Conservation (phyloP, 2,113 vertebrate genomes). For the Stigmatopora nigra region DNA sequence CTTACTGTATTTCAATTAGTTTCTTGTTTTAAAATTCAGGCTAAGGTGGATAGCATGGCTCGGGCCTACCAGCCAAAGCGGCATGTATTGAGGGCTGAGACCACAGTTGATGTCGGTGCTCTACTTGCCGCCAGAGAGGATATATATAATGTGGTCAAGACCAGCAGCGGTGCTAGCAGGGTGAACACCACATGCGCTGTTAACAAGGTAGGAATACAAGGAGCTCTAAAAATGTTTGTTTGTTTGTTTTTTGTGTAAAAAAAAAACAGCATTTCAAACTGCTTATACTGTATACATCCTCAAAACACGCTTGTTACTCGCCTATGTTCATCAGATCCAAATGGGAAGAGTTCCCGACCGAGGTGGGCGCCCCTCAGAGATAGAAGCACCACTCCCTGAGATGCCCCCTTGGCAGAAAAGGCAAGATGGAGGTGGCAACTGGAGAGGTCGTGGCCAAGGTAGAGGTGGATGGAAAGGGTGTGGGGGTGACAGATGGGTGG, state of each 20-base stretch:
- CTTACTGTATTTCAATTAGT: background rate
- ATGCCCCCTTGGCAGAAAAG: constrained; percentile 94
- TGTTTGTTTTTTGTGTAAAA: too few relatives aligned
- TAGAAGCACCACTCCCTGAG: constrained; percentile 84
- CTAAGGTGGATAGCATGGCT: constrained; percentile 87
- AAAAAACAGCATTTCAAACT: background rate
- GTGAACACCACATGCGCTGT: constrained; percentile 82
- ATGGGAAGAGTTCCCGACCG: constrained; percentile 96
- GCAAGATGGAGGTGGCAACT: constrained; percentile 70
- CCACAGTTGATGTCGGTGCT: constrained; percentile 72
- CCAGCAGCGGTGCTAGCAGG: constrained; percentile 83
- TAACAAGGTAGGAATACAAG: constrained; percentile 76
- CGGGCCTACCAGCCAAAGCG: constrained; percentile 86
- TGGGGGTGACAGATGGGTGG: constrained; percentile 29
- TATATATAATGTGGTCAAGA: constrained; percentile 84
- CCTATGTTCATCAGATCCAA: constrained; percentile 69
- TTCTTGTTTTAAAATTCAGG: constrained; percentile 37
- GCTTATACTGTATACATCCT: background rate
- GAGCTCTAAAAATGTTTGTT: too few relatives aligned
- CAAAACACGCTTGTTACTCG: background rate
- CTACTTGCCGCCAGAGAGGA: constrained; percentile 90
- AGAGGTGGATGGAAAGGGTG: constrained; percentile 38
- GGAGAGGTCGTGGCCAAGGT: constrained; percentile 19
- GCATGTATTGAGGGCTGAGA: constrained; percentile 72
- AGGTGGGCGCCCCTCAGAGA: constrained; percentile 88